phyloP scores from a whole-genome alignment of 2,797 vertebrate genomes.

The Carduelis carduelis region DNA sequence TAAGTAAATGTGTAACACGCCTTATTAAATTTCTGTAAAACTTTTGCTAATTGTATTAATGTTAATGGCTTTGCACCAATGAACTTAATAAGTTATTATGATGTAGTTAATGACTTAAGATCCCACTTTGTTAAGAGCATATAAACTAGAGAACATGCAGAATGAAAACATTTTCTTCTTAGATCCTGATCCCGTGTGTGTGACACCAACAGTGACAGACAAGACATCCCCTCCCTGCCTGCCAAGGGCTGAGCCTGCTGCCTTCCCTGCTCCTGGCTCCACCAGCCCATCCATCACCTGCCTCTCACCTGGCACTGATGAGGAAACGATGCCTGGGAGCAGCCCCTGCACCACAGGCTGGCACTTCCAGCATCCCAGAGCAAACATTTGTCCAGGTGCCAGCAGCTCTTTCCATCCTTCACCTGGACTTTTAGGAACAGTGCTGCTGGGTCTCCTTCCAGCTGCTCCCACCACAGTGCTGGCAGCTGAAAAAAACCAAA shows the following conservation, averaged over 20 bases:
- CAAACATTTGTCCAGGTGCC: conserved; percentile 19
- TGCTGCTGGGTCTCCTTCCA: neutral
- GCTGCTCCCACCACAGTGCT: neutral
- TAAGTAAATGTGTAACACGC: neutral
- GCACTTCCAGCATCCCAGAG: neutral
- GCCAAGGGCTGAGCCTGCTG: neutral
- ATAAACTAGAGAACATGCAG: neutral
- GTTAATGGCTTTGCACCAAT: neutral
- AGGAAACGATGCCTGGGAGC: neutral
- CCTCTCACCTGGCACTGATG: conserved; percentile 6
- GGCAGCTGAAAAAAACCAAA: neutral
- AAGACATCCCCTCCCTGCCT: neutral
- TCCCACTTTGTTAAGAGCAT: neutral
- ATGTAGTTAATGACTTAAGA: neutral
- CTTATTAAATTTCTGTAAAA: neutral
- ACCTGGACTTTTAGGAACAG: neutral
- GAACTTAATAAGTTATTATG: neutral
- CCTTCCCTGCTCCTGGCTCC: neutral
- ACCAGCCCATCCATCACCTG: conserved; percentile 47
- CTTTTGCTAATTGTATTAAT: neutral
- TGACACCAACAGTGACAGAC: neutral
- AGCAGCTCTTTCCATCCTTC: conserved; percentile 36
- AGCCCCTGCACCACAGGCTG: neutral
- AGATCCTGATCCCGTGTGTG: too few relatives aligned
- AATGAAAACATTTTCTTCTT: neutral